Percentiles rank a stretch among this genome's conserved stretches.
Conservation (phyloP, 1,140 invertebrate genomes). For the Drosophila navojoa region DNA sequence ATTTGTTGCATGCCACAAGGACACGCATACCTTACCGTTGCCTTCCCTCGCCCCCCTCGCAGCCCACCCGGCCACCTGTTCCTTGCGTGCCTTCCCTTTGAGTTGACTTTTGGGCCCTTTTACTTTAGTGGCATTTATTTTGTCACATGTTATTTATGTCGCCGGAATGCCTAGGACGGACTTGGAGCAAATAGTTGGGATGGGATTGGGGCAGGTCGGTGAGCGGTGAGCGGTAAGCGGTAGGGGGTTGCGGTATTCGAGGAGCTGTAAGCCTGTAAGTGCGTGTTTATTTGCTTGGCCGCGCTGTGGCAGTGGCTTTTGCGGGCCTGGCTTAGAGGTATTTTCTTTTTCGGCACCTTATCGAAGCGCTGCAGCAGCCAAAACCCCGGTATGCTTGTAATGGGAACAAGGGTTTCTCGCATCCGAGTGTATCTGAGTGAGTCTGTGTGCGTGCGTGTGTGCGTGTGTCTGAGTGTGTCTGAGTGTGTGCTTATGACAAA, state of each 20-base stretch:
- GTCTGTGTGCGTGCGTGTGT: too few species aligned
- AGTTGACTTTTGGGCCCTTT: slow-evolving; percentile 58
- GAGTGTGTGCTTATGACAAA: slow-evolving; percentile 65
- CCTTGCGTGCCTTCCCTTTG: neutral
- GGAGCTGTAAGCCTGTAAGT: slow-evolving; percentile 63
- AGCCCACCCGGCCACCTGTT: neutral
- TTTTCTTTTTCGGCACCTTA: slow-evolving; percentile 63
- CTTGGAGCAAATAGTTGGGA: neutral
- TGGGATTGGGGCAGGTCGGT: too few species aligned
- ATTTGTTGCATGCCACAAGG: slow-evolving; percentile 74
- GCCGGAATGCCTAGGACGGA: slow-evolving; percentile 41
- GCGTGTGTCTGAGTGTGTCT: slow-evolving; percentile 19
- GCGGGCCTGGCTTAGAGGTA: slow-evolving; percentile 59
- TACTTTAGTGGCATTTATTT: slow-evolving; percentile 75
- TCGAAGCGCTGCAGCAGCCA: slow-evolving; percentile 57
- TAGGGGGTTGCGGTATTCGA: slow-evolving; percentile 5
- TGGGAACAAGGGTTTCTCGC: slow-evolving; percentile 65
- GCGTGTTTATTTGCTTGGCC: slow-evolving; percentile 71
- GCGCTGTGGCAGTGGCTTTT: slow-evolving; percentile 36
- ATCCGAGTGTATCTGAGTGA: too few species aligned
- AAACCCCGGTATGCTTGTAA: slow-evolving; percentile 54
- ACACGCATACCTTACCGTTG: slow-evolving; percentile 23
- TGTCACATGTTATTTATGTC: slow-evolving; percentile 69
- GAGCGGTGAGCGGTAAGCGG: too few species aligned
- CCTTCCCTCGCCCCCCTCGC: neutral